Base-by-base conservation (phyloP, 2,797 vertebrate species). In the Xenops minutus region DNA sequence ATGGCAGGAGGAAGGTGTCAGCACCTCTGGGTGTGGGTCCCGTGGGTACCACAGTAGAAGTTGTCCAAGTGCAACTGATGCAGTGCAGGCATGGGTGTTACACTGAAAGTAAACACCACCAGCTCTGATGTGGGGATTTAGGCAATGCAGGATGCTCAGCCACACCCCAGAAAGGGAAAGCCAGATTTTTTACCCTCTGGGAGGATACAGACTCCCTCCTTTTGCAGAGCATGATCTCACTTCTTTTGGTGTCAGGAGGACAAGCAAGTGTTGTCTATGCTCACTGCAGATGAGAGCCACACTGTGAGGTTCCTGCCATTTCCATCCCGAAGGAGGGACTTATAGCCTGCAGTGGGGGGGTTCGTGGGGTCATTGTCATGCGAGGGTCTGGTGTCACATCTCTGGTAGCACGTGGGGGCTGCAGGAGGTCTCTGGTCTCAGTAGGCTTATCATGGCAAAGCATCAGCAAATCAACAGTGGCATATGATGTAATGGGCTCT, bases 401-500 rank as follows among this genome's bases (percentile, higher is more conserved):
- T 26, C 44, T 3, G 4, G 30, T 23, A 39, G 37, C 5, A 2
- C 5, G 9, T 0, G 2, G 67, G 49, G 49, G n/a, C 44, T 29
- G 44, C 46, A 10, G 39, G n/a, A 46, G 20, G 26, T 46, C 24
- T 5, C 77, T 44, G 80, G 19, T 29, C 64, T 56, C 37, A 5
- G 58, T 37, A 86, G 41, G 67, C 9, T 55, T 3, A 0, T 39
- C n/a, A 4, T 6, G 5, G 51, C 52, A 46, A 74, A 86, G 46
- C 46, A 4, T 49, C 6, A 0, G 30, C 36, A 14, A 43, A 22
- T 32, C 6, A 4, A 14, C 13, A 23, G 73, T 2, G 2, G 22
- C 0, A 0, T 2, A 27, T 4, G 36, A 29, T 5, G 43, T 4
- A 3, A 23, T 2, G 61, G 72, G 52, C 29, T 58, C 56, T 6